These are phyloP conservation scores for Sebastes fasciatus DNA, from an alignment of 2,113 vertebrate genomes.

Conservation along the genomic window DNA sequence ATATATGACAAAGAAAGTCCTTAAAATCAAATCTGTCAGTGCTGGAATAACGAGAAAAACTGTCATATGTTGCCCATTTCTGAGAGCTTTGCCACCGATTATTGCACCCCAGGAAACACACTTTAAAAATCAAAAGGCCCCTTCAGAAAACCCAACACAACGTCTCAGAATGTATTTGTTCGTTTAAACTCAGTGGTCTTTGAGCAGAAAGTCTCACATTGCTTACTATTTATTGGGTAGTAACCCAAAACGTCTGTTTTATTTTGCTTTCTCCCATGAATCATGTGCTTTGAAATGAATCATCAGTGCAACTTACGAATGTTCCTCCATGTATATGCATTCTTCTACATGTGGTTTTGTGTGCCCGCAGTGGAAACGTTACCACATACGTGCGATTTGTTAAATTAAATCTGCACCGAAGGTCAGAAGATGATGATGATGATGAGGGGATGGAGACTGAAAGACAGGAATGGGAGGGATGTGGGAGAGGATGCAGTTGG, in stretches of 20 bases:
- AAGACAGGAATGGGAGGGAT: conserved; percentile 1
- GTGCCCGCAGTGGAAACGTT: conserved; percentile 43
- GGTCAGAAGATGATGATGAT: conserved; percentile 23
- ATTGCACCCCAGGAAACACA: background rate
- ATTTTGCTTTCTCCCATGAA: conserved; percentile 50
- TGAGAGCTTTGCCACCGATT: background rate
- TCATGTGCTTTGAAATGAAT: conserved; percentile 53
- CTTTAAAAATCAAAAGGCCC: conserved; percentile 26
- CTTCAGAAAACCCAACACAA: conserved; percentile 13
- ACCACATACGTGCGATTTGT: conserved; percentile 11
- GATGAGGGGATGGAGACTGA: conserved; percentile 1
- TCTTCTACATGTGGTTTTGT: conserved; percentile 45
- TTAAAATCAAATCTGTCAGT: background rate
- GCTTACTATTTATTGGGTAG: conserved; percentile 1
- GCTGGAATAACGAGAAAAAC: background rate
- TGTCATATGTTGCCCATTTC: background rate
- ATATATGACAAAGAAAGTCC: background rate
- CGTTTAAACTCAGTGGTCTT: conserved; percentile 9
- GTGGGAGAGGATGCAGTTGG: conserved; percentile 13
- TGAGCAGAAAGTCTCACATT: conserved; percentile 10
- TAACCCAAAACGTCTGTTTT: conserved; percentile 54
- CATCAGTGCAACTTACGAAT: conserved; percentile 34
- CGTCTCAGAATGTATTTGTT: conserved; percentile 26
- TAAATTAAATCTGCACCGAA: conserved; percentile 24
- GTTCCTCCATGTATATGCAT: conserved; percentile 45